These are phyloP conservation scores for Andrena trimmerana DNA, from an alignment of 2,888 invertebrate species.

Conservation along the genomic window DNA sequence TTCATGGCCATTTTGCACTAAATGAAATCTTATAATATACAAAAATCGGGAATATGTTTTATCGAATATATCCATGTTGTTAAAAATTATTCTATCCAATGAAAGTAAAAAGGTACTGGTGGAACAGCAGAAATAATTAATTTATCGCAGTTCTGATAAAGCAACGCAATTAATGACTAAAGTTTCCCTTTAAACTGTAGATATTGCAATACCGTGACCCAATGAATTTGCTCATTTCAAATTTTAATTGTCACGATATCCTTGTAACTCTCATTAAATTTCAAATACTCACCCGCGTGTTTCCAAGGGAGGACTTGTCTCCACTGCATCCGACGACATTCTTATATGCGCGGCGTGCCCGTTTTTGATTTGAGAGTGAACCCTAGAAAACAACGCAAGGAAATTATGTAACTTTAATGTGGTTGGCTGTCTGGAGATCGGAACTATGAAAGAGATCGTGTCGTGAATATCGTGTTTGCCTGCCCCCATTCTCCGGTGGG, in stretches of 20 bases:
- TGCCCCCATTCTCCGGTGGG: constrained; percentile 35
- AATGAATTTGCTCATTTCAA: neutral
- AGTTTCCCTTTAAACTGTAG: neutral
- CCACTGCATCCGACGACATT: constrained; percentile 16
- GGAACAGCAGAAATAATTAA: neutral
- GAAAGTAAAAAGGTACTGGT: neutral
- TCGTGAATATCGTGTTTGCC: constrained; percentile 60
- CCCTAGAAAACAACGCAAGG: constrained; percentile 53
- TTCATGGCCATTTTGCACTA: neutral
- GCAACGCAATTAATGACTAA: neutral
- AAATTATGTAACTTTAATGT: constrained; percentile 71
- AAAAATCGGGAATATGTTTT: neutral
- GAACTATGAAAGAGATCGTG: constrained; percentile 60
- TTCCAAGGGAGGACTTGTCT: neutral
- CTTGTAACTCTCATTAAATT: neutral
- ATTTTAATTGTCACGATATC: neutral
- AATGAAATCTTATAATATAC: neutral
- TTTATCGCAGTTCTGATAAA: neutral
- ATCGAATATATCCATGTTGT: neutral
- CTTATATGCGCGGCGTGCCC: neutral
- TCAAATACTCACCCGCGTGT: constrained; percentile 16
- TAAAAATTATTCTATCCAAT: neutral
- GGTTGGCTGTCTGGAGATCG: constrained; percentile 52
- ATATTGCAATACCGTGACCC: no score
- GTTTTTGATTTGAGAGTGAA: constrained; percentile 35